Base-by-base conservation (phyloP, 2,797 vertebrate species). In the Coilia nasus region DNA sequence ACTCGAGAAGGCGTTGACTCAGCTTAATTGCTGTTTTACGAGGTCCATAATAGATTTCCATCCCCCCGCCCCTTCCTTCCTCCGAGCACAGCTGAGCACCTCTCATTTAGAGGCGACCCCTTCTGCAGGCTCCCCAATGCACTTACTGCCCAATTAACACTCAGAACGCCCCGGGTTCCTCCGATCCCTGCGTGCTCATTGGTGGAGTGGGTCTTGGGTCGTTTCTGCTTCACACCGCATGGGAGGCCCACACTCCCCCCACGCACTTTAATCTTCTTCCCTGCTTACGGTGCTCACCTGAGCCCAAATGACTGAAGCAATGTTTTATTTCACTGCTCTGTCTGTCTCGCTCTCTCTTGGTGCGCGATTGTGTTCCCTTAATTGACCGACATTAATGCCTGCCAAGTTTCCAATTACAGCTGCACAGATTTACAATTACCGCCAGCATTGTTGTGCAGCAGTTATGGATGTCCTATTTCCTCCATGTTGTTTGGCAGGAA, bases 31-130 rank as follows among this genome's bases (percentile, higher is more conserved):
- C 90, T 89, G 91, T 92, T 92, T 91, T 91, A 94, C 92, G 92
- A 89, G 89, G 86, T 90, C 86, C 88, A 87, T 85, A 88, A 91
- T 94, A 91, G 67, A 94, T 94, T 93, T 92, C 90, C 91, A 92
- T 94, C 92, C 89, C 88, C 92, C 91, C 90, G 88, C 88, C 90
- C 87, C 85, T 84, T 21, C 75, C 44, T 3, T 56, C 25, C 82
- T 85, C 71, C 71, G 7, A 44, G 71, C 71, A 6, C n/a, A 56
- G 93, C 91, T 90, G 92, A 90, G 91, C 90, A 90, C 89, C 23
- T 86, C 46, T 81, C 88, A 87, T 84, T 88, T 88, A 84, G 83
- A 81, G 83, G 87, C 84, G 83, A 85, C 83, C 83, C 89, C 92
- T 90, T 88, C 94, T 91, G 92, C 90, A 89, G 83, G 62, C 85